Conservation (phyloP, 2,888 invertebrate species). For the Polymixis lichenea region DNA sequence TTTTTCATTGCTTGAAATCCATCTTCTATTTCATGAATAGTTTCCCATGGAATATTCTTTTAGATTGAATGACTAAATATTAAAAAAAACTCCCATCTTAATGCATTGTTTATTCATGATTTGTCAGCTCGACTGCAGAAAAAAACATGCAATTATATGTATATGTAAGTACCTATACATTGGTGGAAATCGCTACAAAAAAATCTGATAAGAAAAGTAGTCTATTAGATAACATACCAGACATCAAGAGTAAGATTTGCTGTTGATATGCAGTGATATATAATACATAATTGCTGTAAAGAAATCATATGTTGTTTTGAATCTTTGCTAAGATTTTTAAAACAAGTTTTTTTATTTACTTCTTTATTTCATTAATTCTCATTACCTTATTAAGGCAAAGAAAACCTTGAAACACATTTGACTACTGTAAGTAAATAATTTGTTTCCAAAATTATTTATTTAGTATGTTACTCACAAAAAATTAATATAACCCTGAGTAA, state of each 20-base stretch:
- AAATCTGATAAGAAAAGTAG: constrained; percentile 2
- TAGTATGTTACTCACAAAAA: constrained; percentile 26
- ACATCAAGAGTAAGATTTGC: constrained; percentile 3
- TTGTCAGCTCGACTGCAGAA: background rate
- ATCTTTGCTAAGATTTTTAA: background rate
- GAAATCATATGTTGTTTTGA: background rate
- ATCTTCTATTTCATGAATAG: background rate
- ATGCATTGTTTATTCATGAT: background rate
- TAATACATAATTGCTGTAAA: constrained; percentile 4
- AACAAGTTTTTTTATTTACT: background rate
- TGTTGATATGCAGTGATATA: constrained; percentile 3
- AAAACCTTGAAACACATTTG: constrained; percentile 44
- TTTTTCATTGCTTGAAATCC: background rate
- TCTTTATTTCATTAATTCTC: background rate
- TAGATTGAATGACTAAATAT: no score
- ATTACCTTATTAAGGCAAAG: constrained; percentile 1
- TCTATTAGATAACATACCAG: constrained; percentile 21
- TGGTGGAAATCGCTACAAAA: background rate
- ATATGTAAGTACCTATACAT: no score
- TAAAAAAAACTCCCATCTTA: background rate
- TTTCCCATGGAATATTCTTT: no score
- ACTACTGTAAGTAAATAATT: constrained; percentile 23
- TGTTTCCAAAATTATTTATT: constrained; percentile 19
- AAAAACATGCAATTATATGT: background rate
- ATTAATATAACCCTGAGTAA: constrained; percentile 22